Evolutionary conservation across 2,888 invertebrate species (phyloP), one percentile per base, ranked within the genome.

Genomic region (Cosmopolites sordidus): DNA sequence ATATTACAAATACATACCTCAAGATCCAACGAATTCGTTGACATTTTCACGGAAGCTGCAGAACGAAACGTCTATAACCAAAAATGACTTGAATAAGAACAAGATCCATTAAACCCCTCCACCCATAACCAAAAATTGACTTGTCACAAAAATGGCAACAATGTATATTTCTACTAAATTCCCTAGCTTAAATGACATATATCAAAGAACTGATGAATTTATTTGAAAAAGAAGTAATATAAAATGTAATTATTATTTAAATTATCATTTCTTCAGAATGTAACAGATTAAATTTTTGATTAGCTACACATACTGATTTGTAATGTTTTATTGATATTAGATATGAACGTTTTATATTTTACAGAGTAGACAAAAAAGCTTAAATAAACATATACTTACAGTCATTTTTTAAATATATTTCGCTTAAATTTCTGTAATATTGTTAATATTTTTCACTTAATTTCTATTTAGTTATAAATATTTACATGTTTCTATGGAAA

Each of bases 1-100:
- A n/a, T n/a, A n/a, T n/a, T n/a, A n/a, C n/a, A n/a, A n/a, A n/a
- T n/a, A 45, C 38, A 22, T 69, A 71, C 72, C 67, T 72, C 72
- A 59, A 64, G 67, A 66, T 71, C 71, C 56, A 70, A 58, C 37
- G 66, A 67, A 68, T 70, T 71, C 58, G 69, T 64, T 48, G 71
- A 69, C 72, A 72, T 72, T 65, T 68, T 69, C 58, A 64, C 58
- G 12, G 44, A 48, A 43, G 54, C 43, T 43, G 60, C 58, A 56
- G 64, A 67, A 58, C 65, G 61, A 61, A 64, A 64, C 60, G 64
- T 64, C 67, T 66, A 55, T 51, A 60, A 62, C 2, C 27, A 45
- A 45, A 29, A 33, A 33, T 12, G 33, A 33, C n/a, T 5, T 27
- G 5, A 27, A 27, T 27, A 9, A 6, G 9, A 9, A 27, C 27